These are phyloP conservation scores for Galerucella nymphaeae DNA, from an alignment of 2,888 invertebrate species.

Conservation along the genomic window DNA sequence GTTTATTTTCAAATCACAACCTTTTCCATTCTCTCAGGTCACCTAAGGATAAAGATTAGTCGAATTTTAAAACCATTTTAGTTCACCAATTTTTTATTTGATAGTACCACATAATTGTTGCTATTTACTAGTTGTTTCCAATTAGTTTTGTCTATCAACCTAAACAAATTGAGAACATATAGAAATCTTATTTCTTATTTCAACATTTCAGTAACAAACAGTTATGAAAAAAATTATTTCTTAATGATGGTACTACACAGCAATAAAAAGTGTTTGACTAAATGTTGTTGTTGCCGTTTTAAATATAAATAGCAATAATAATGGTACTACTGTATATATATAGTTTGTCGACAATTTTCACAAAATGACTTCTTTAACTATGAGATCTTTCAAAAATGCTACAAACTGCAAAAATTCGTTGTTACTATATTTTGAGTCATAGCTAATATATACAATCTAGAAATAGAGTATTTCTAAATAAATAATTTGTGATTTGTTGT, in stretches of 20 bases:
- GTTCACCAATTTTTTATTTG: constrained; percentile 31
- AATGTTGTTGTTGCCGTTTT: neutral
- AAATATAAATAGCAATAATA: constrained; percentile 27
- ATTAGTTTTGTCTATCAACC: neutral
- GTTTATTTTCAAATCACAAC: constrained; percentile 53
- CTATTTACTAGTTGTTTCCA: constrained; percentile 7
- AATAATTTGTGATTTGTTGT: constrained; percentile 56
- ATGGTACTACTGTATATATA: neutral
- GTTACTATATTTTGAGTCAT: constrained; percentile 43
- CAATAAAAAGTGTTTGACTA: too few species aligned
- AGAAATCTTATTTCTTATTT: too few species aligned
- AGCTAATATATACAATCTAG: constrained; percentile 41
- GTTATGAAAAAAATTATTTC: too few species aligned
- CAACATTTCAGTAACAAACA: neutral
- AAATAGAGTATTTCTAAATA: constrained; percentile 42
- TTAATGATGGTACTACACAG: too few species aligned
- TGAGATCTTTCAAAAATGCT: constrained; percentile 40
- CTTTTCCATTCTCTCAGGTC: constrained; percentile 43
- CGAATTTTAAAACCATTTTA: constrained; percentile 20
- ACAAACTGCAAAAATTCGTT: constrained; percentile 42
- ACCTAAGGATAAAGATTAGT: constrained; percentile 36
- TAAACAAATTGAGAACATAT: neutral
- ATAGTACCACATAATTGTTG: constrained; percentile 7
- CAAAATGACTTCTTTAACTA: constrained; percentile 23
- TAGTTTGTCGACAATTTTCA: constrained; percentile 2